Evolutionary conservation across 2,113 vertebrate genomes (phyloP).

Genomic region (Sebastes schlegelii): DNA sequence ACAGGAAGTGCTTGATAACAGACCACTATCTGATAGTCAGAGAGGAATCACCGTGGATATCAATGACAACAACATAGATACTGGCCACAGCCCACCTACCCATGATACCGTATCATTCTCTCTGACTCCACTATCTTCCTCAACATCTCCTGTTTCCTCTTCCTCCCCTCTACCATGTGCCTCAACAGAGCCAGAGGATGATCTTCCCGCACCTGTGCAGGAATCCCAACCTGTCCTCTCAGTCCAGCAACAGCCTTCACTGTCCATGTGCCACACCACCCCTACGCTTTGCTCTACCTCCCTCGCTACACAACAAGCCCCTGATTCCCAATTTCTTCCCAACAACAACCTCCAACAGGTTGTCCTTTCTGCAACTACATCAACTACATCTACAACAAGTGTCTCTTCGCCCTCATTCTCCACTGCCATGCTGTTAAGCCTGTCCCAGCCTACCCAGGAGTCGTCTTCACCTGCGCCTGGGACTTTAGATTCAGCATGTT

Average conservation of each 20-base stretch:
- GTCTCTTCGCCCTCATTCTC: slow-evolving; percentile 49
- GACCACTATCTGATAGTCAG: slow-evolving; percentile 51
- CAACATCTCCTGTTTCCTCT: slow-evolving; percentile 51
- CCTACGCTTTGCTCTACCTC: slow-evolving; percentile 26
- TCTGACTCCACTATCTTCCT: slow-evolving; percentile 25
- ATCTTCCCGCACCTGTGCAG: slow-evolving; percentile 82
- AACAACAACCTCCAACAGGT: slow-evolving; percentile 44
- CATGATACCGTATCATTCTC: slow-evolving; percentile 33
- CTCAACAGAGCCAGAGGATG: slow-evolving; percentile 62
- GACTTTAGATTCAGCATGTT: slow-evolving; percentile 35
- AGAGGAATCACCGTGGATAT: slow-evolving; percentile 74
- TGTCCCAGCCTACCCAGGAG: slow-evolving; percentile 67
- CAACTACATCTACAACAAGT: slow-evolving; percentile 51
- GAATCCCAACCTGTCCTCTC: slow-evolving; percentile 77
- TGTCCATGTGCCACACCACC: slow-evolving; percentile 25
- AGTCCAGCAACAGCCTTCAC: slow-evolving; percentile 48
- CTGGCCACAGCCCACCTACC: slow-evolving; percentile 21
- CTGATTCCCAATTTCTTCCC: slow-evolving; percentile 17
- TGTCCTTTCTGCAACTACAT: slow-evolving; percentile 32
- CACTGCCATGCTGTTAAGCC: slow-evolving; percentile 38
- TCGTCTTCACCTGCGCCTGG: slow-evolving; percentile 29
- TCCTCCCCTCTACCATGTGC: slow-evolving; percentile 46
- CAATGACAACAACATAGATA: slow-evolving; percentile 78
- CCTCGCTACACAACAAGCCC: slow-evolving; percentile 31
- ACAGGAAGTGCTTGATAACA: slow-evolving; percentile 69